These are phyloP conservation scores for Calliphora vomitoria DNA, from an alignment of 2,888 invertebrate species.

Conservation along the genomic window DNA sequence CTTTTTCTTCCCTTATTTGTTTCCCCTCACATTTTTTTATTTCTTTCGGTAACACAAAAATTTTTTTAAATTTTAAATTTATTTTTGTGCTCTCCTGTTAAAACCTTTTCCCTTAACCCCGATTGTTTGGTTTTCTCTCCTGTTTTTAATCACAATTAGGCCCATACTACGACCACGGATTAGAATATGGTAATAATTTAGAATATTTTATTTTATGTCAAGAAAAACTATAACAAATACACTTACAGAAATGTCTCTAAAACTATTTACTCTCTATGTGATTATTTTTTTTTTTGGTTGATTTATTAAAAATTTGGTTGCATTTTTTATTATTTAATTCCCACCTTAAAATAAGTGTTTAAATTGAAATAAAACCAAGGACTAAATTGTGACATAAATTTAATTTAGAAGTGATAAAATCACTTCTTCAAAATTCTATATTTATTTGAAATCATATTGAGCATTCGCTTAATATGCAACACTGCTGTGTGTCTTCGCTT, in stretches of 20 bases:
- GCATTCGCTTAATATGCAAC: too few species aligned
- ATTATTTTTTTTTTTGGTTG: conserved; percentile 37
- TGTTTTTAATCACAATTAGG: conserved; percentile 85
- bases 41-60: conserved; percentile 29
- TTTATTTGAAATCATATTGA: too few species aligned
- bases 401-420: too few species aligned
- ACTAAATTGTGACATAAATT: background rate
- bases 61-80: conserved; percentile 49
- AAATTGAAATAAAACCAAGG: conserved; percentile 14
- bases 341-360: conserved; percentile 9
- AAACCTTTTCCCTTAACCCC: background rate
- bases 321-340: conserved; percentile 21
- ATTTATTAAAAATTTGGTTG: conserved; percentile 24
- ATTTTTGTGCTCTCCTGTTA: conserved; percentile 57
- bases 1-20: background rate
- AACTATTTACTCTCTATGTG: conserved; percentile 43
- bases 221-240: conserved; percentile 54
- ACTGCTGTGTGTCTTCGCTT: too few species aligned
- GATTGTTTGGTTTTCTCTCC: conserved; percentile 58
- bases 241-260: conserved; percentile 47
- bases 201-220: conserved; percentile 78
- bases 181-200: conserved; percentile 93
- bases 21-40: background rate
- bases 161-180: conserved; percentile 95
- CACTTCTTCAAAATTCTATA: too few species aligned